A percentile compares a stretch with the other conserved stretches of the same genome.
Conservation (phyloP, 2,797 vertebrate genomes). For the Melopsittacus undulatus region DNA sequence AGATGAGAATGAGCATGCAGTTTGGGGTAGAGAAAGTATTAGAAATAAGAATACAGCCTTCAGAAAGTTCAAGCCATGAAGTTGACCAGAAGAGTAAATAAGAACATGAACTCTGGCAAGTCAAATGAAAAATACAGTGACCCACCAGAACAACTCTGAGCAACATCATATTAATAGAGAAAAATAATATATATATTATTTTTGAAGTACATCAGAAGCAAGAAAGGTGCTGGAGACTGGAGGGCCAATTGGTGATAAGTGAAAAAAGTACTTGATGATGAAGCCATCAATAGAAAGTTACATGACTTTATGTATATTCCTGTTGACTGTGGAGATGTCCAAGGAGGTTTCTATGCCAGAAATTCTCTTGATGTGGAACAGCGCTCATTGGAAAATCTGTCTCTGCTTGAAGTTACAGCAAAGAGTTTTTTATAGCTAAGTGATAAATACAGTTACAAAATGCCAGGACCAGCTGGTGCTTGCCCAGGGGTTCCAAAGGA, state of each 20-base stretch:
- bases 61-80: conserved; percentile 25
- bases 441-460: conserved; percentile 7
- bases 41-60: conserved; percentile 36
- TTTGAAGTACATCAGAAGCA: not conserved
- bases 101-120: not conserved
- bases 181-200: not conserved
- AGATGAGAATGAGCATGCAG: conserved; percentile 45
- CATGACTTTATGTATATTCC: not conserved
- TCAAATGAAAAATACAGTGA: conserved; percentile 10
- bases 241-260: not conserved
- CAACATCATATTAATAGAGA: not conserved
- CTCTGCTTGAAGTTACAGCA: conserved; percentile 12
- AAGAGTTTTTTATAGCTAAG: conserved; percentile 8
- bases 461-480: conserved; percentile 39
- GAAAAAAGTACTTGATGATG: conserved; percentile 15
- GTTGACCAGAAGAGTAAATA: conserved; percentile 41
- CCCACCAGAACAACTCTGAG: not conserved
- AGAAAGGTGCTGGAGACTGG: not conserved
- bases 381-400: not conserved
- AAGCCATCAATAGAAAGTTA: not conserved
- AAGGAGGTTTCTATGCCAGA: not conserved
- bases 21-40: conserved; percentile 32
- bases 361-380: not conserved
- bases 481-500: not conserved
- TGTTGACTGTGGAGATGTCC: not conserved